Evolutionary conservation across 2,797 vertebrate species (phyloP), one percentile per base, ranked within the genome.

Genomic region (Aphelocoma californica): DNA sequence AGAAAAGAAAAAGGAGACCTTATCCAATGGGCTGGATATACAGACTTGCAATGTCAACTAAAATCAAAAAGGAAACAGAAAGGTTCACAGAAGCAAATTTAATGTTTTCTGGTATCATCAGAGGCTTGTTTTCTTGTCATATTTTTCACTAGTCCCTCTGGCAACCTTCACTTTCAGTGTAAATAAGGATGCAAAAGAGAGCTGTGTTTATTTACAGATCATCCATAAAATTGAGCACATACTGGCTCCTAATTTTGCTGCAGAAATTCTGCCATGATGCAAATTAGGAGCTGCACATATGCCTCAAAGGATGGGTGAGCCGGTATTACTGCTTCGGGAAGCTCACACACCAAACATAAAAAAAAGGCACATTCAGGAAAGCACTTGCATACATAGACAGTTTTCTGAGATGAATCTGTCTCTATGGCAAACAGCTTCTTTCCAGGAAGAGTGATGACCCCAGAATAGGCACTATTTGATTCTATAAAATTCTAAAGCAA

Each of bases 201-300:
- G 32, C 19, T 64, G 14, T 48, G 58, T 71, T 96, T 94, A 90
- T 92, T 90, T 93, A 89, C 74, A 81, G 70, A 81, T 62, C 44
- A 66, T 45, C 80, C 67, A 17, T 65, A 66, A 79, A 72, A 56
- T 44, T 42, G 10, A 92, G 72, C n/a, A 62, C 45, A 77, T 54
- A 72, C 2, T 38, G 66, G 40, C 32, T 95, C 64, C 82, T 84
- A 47, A 79, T 86, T 96, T 86, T 84, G 73, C 70, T 77, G 73
- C 48, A 94, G 58, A 86, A 91, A 81, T 94, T 81, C 56, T 92
- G 40, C 58, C 73, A 84, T 32, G 1, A 79, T 90, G 82, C 64
- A 95, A 94, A 94, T 86, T 21, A 88, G 51, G 36, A 86, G 19
- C 40, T 92, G 62, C 73, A 88, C 82, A 84, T 86, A 93, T 77